These are phyloP conservation scores for Lamellibrachia columna DNA, from an alignment of 2,888 invertebrate species.

Conservation along the genomic window DNA sequence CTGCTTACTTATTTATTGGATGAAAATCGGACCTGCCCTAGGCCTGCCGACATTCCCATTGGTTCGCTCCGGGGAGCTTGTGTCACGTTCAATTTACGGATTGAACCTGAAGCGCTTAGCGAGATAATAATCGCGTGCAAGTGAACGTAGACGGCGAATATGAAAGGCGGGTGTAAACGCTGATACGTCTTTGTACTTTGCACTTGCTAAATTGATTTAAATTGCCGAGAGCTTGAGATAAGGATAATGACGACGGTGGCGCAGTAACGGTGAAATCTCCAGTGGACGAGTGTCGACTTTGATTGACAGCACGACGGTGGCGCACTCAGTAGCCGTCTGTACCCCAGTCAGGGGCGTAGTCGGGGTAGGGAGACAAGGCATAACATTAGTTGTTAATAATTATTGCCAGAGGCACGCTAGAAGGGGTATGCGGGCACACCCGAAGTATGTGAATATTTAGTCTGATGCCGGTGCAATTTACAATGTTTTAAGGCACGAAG, in stretches of 20 bases:
- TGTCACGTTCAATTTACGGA: conserved; percentile 16
- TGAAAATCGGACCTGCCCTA: background rate
- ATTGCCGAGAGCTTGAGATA: background rate
- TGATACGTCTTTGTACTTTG: conserved; percentile 3
- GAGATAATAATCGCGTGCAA: conserved; percentile 5
- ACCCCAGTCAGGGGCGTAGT: background rate
- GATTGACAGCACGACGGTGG: background rate
- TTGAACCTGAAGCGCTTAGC: conserved; percentile 12
- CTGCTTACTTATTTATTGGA: conserved; percentile 16
- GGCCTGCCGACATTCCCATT: background rate
- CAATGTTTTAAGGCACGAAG: background rate
- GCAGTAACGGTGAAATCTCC: background rate
- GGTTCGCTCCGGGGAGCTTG: background rate
- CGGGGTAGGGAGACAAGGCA: background rate
- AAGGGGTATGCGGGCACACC: background rate
- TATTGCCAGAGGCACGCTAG: background rate
- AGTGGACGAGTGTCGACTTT: background rate
- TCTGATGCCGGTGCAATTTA: background rate
- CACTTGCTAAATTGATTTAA: conserved; percentile 16
- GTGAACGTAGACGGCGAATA: background rate
- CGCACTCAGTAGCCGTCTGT: background rate
- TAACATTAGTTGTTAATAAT: background rate
- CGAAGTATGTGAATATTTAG: background rate
- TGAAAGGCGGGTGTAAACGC: conserved; percentile 16
- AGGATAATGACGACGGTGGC: background rate